Base-by-base conservation (phyloP, 2,888 invertebrate species). In the Lasius platythorax region DNA sequence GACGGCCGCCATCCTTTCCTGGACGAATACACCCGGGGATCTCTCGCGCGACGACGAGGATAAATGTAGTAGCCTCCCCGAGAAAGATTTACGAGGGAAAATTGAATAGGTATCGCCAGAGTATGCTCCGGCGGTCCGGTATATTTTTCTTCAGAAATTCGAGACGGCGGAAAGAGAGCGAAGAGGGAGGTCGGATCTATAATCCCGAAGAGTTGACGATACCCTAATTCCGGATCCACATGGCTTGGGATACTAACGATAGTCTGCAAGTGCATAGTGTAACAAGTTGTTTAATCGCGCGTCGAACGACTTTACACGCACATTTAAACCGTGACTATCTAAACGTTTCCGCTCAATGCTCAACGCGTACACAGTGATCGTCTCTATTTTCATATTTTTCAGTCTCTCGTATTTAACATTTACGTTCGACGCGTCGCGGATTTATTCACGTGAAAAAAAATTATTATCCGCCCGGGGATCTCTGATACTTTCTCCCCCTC, bases 1-100 rank as follows among this genome's bases (percentile, higher is more conserved):
- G 85, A 72, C 84, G 63, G 76, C 67, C 56, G n/a, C 84, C 83
- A 87, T 88, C 74, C 76, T 88, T 23, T 87, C 83, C 70, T 87
- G 63, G n/a, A 40, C 50, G 67, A 72, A 70, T 56, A 72, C 83
- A 70, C 23, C 18, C 28, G 78, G 43, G 53, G 28, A 46, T 68
- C 37, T 43, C 56, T 61, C 73, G 40, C 40, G 40, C 50, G 58
- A 40, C 58, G 61, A 64, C 61, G 73, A 79, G 82, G 50, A 82
- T 83, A 83, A 75, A 84, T 68, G 83, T 63, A 78, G 30, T 40
- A 79, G 64, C 12, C 66, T 58, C 5, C 18, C 18, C 30, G 43
- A 37, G 78, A 79, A 56, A 74, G 58, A 68, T 63, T 79, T 67
- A 58, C 61, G 66, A 70, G 61, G 23, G 84, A 83, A 87, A 87